phyloP scores from a whole-genome alignment of 2,888 invertebrate genomes.

The Arge pagana region DNA sequence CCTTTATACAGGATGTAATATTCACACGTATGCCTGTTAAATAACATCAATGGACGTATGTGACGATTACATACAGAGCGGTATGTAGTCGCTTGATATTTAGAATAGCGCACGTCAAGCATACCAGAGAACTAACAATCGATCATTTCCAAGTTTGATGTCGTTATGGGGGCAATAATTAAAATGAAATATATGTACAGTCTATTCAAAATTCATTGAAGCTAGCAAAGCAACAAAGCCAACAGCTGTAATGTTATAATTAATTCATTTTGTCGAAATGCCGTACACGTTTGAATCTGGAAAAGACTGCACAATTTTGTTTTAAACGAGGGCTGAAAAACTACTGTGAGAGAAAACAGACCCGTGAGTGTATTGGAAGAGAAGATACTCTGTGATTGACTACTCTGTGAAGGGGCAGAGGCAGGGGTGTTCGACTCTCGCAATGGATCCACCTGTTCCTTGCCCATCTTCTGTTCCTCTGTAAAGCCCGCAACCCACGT shows the following conservation, averaged over 20 bases:
- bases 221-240: not conserved
- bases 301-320: slow-evolving; percentile 9
- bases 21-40: slow-evolving; percentile 3
- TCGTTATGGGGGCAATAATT: slow-evolving; percentile 3
- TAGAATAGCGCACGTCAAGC: not conserved
- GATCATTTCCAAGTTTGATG: slow-evolving; percentile 3
- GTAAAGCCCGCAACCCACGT: slow-evolving; percentile 54
- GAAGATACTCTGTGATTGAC: slow-evolving; percentile 54
- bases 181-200: slow-evolving; percentile 2
- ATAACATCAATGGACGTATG: slow-evolving; percentile 3
- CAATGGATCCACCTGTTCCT: slow-evolving; percentile 53
- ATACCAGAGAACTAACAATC: not conserved
- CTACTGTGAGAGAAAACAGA: slow-evolving; percentile 56
- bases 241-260: too few relatives aligned
- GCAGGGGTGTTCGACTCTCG: slow-evolving; percentile 52
- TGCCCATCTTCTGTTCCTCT: slow-evolving; percentile 54
- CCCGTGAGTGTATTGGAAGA: slow-evolving; percentile 56
- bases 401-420: slow-evolving; percentile 54
- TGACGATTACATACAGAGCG: slow-evolving; percentile 4
- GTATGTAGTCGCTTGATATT: slow-evolving; percentile 3
- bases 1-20: too few relatives aligned
- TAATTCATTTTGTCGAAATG: too few relatives aligned
- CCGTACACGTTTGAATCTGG: slow-evolving; percentile 3
- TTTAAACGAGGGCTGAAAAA: slow-evolving; percentile 42
- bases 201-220: slow-evolving; percentile 10